Evolutionary conservation across 2,888 invertebrate species (phyloP), one percentile per base, ranked within the genome.

Genomic region (Acleris sparsana): DNA sequence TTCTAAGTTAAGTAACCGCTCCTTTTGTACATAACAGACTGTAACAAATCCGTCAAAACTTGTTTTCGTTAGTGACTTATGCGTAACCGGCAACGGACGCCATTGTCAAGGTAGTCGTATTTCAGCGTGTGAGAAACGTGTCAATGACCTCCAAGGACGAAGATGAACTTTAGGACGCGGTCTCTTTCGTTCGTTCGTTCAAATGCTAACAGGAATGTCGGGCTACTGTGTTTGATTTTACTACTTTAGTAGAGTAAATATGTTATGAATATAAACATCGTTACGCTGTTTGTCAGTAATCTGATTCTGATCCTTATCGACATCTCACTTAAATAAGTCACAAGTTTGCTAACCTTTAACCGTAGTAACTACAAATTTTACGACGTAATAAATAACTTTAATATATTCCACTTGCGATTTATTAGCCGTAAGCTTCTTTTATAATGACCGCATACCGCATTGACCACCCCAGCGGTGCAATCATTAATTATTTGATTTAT

Each of bases 81-180:
- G 53, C 39, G 43, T 49, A 33, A 53, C 57, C 51, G 57, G 63
- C 53, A 62, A 53, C 61, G 52, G 46, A 52, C 44, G 56, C 46
- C 61, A 62, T 62, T 62, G 66, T 65, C 65, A 66, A 57, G 61
- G 39, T 39, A 33, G 55, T 57, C 57, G 66, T 52, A 48, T 57
- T 62, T 52, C 62, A 66, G 66, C 56, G 16, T 52, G 49, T 22
- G 52, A 39, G 33, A 17, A 17, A 46, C 46, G 33, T 59, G 65
- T 62, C 66, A 62, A 62, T 25, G 66, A 66, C 61, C 66, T 44
- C 44, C 62, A 62, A 66, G 66, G 66, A 66, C 65, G 65, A 39
- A 60, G 51, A 52, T 56, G 58, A 20, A 22, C 65, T 17, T 25
- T 39, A 29, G 43, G 43, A 17, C 2, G 59, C 56, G 7, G 49